Evolutionary conservation across 2,113 vertebrate species (phyloP), one percentile per base, ranked within the genome.

Genomic region (Chionis minor): DNA sequence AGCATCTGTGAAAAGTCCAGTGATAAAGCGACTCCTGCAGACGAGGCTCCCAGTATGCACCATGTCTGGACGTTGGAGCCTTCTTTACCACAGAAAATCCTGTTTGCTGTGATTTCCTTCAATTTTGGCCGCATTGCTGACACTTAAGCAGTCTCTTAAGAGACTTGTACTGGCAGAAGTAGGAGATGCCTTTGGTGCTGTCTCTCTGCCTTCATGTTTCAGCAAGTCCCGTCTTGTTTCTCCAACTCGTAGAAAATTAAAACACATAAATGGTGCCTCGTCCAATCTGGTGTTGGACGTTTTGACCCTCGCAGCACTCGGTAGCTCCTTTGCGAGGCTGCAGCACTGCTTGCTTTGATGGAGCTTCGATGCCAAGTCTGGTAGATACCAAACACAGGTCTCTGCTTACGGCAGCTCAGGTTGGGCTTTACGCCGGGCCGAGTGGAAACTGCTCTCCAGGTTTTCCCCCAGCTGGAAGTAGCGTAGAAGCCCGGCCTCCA

Each of bases 71-170:
- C 2, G 0, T 10, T 27, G 61, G 61, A 75, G 74, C 74, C 21
- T 33, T 35, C 30, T 42, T 62, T 13, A 0, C 4, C 42, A 65
- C 70, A 67, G 47, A 5, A 35, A 3, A 1, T 67, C n/a, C 65
- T 8, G 14, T 26, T 59, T 38, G 55, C 28, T 58, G 38, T 51
- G 85, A 17, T 4, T 40, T 70, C 74, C 72, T 84, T 26, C 33
- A 4, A 0, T 42, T 62, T 52, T n/a, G 81, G 38, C 42, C 12
- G 1, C 1, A 0, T 8, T 65, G 8, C 9, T 28, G 2, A 22
- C 44, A 44, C 10, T 1, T 38, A 7, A 8, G 33, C 3, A 10
- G 8, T 52, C 23, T 73, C 33, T 23, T 5, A 16, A 4, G 44
- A 55, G 54, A 14, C 59, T 77, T 6, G 1, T 4, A 18, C 22